phyloP scores from a whole-genome alignment of 2,888 invertebrate genomes.

The Xylota sylvarum region DNA sequence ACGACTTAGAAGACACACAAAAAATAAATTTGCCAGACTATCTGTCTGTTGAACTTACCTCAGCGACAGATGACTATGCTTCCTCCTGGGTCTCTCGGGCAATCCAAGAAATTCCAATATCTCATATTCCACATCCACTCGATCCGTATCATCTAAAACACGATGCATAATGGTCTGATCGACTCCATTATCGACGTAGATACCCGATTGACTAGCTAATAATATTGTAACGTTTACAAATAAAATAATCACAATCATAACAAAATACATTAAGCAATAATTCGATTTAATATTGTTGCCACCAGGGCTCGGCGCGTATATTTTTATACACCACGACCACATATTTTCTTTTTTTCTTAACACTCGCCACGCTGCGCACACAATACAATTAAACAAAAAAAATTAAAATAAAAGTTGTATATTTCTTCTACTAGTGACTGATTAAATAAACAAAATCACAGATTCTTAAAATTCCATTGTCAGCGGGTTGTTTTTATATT shows the following conservation, averaged over 20 bases:
- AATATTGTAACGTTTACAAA: slow-evolving; percentile 65
- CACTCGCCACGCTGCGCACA: slow-evolving; percentile 49
- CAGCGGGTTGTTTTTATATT: slow-evolving; percentile 63
- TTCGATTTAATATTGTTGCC: slow-evolving; percentile 58
- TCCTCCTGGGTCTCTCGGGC: slow-evolving; percentile 90
- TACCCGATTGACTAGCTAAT: slow-evolving; percentile 87
- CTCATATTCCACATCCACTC: slow-evolving; percentile 94
- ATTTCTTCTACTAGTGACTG: slow-evolving; percentile 58
- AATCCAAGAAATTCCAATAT: slow-evolving; percentile 95
- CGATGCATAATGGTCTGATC: slow-evolving; percentile 94
- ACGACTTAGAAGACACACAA: slow-evolving; percentile 9
- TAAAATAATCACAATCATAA: slow-evolving; percentile 72
- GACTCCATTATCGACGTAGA: slow-evolving; percentile 94
- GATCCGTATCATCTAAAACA: slow-evolving; percentile 90
- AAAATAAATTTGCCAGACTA: slow-evolving; percentile 59
- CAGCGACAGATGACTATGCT: slow-evolving; percentile 85
- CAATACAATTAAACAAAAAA: slow-evolving; percentile 51
- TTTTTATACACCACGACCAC: slow-evolving; percentile 62
- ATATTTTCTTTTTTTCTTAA: slow-evolving; percentile 28
- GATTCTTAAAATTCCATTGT: slow-evolving; percentile 73
- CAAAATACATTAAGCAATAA: slow-evolving; percentile 53
- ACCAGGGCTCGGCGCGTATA: slow-evolving; percentile 33
- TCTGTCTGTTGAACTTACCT: slow-evolving; percentile 79
- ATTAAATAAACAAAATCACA: slow-evolving; percentile 73
- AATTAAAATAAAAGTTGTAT: slow-evolving; percentile 32